Percentiles rank a stretch among this genome's conserved stretches.
phyloP scores from a whole-genome alignment of 2,113 vertebrate genomes.

The Dicentrarchus labrax region DNA sequence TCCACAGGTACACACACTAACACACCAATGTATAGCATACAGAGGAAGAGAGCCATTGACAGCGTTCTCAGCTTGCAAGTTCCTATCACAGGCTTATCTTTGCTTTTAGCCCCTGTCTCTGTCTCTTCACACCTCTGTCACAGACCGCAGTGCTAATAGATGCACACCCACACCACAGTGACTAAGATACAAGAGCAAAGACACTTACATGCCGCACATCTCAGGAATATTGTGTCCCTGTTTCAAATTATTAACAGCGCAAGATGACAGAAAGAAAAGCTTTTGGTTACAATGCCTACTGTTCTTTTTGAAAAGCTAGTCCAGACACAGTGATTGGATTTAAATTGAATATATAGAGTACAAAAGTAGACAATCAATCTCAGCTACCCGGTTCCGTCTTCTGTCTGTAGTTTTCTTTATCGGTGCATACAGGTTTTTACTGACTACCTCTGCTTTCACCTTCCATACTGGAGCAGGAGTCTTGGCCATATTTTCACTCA shows the following conservation, averaged over 20 bases:
- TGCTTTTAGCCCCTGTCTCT: constrained; percentile 65
- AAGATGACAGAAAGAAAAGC: constrained; percentile 33
- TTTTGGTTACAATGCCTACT: constrained; percentile 16
- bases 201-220: constrained; percentile 68
- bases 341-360: background rate
- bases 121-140: constrained; percentile 71
- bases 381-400: constrained; percentile 1
- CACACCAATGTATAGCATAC: background rate
- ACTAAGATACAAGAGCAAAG: constrained; percentile 70
- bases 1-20: constrained; percentile 9
- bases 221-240: constrained; percentile 74
- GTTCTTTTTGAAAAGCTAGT: background rate
- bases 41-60: constrained; percentile 3
- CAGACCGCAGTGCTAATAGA: constrained; percentile 75
- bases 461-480: background rate
- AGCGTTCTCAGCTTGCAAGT: background rate
- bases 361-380: constrained; percentile 20
- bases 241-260: constrained; percentile 60
- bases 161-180: constrained; percentile 75
- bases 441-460: background rate
- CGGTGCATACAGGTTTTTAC: background rate
- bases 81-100: constrained; percentile 48
- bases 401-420: background rate
- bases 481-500: constrained; percentile 9
- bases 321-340: constrained; percentile 7